A percentile compares a stretch with the other conserved stretches of the same genome.
Conservation (phyloP, 2,888 invertebrate genomes). For the Lithophane ornitopus region DNA sequence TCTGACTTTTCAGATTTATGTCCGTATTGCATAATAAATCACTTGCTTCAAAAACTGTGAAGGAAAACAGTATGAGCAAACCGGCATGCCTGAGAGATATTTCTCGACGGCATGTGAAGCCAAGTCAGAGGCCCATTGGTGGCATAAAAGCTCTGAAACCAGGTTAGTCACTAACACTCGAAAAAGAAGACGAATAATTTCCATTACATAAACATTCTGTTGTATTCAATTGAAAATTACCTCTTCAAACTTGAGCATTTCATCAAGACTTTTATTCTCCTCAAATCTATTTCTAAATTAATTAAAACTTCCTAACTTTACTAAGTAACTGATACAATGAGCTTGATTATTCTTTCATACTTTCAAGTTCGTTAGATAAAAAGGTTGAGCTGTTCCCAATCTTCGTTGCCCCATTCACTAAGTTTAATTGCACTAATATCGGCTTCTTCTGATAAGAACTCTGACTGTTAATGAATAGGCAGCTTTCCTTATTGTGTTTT, state of each 20-base stretch:
- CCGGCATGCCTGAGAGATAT: too few relatives aligned
- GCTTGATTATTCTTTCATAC: slow-evolving; percentile 52
- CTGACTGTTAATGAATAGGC: slow-evolving; percentile 57
- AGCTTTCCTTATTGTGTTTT: slow-evolving; percentile 50
- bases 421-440: slow-evolving; percentile 63
- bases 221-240: not conserved
- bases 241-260: not conserved
- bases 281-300: slow-evolving; percentile 40
- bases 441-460: slow-evolving; percentile 48
- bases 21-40: too few relatives aligned
- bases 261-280: not conserved
- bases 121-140: too few relatives aligned
- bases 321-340: slow-evolving; percentile 28
- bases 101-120: too few relatives aligned
- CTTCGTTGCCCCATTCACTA: slow-evolving; percentile 54
- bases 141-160: too few relatives aligned
- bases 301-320: slow-evolving; percentile 48
- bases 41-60: too few relatives aligned
- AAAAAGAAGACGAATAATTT: too few relatives aligned
- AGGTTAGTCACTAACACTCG: too few relatives aligned
- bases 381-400: slow-evolving; percentile 51
- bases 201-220: accelerated
- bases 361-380: slow-evolving; percentile 41
- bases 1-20: too few relatives aligned
- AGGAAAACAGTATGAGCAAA: too few relatives aligned